Evolutionary conservation across 2,888 invertebrate species (phyloP), one percentile per base, ranked within the genome.

Genomic region (Uropetala carovei): DNA sequence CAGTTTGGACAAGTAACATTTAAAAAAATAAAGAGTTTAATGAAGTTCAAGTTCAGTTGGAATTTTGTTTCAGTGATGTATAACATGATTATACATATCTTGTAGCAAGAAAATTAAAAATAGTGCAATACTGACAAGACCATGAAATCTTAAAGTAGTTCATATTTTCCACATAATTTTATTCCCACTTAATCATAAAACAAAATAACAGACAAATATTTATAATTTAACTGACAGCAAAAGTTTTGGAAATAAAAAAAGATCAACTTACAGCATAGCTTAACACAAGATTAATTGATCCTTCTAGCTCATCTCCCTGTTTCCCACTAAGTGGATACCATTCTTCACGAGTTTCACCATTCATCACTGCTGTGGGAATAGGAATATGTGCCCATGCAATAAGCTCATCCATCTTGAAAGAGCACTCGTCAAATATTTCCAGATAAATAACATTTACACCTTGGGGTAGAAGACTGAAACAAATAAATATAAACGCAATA

Each of bases 371-470:
- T 92, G 96, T 96, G 0, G 99, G 99, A 94, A 99, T 98, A 92
- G 97, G 96, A 94, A 99, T 97, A 95, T 98, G 98, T 0, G 98
- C 97, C 98, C 99, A 99, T 0, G 99, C 99, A 93, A 99, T 97
- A 93, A 99, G 96, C 95, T 99, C 99, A 95, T 99, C 99, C 96
- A 98, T 97, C 30, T 99, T 98, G 95, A 99, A 99, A 22, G 99
- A 98, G 95, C 99, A 98, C 95, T 99, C 99, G 95, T 99, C 99
- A 95, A 98, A 99, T 93, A 99, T 98, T 96, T 99, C 99, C 94
- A 99, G 94, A 94, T 98, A 98, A 93, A 99, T 96, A 16, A 97
- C 97, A 94, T 97, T 97, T 18, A 99, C 98, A 84, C 99, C 99
- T 93, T 97, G 96, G 0, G 99, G 98, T 93, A 99, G 96, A 93